Evolutionary conservation across 2,797 vertebrate genomes (phyloP), one percentile per base, ranked within the genome.

Genomic region (Catharus ustulatus): DNA sequence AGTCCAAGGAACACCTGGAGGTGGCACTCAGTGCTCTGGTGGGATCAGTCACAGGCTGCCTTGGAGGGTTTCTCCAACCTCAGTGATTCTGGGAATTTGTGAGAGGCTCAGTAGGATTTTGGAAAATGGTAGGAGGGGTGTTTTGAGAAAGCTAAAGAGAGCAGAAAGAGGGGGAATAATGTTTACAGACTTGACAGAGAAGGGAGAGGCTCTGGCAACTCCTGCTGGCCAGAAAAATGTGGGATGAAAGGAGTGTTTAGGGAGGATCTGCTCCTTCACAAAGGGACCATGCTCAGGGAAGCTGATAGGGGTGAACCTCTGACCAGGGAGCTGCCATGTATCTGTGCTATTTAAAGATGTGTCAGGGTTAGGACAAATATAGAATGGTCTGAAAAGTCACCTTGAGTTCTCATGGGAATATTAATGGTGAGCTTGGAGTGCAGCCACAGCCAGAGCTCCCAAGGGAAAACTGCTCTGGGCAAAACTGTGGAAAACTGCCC

Each of bases 351-450:
- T 94, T 94, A 87, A 87, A 87, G 94, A 90, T 3, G 42, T 90
- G 90, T 84, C 86, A 81, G 63, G 52, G 15, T 38, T 5, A 32
- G 46, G 88, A 83, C 77, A 97, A 97, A 94, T 83, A 84, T 77
- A 93, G 90, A 72, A 78, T 2, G 11, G 58, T 21, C n/a, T 0
- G 0, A 59, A 43, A 59, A 48, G 34, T 45, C 38, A 1, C 64
- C 75, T 75, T 38, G 22, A 13, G 61, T 15, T 76, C 85, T 63
- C 74, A 11, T 2, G 71, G 62, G 74, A 72, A 17, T 19, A 26
- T 30, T 24, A 13, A 26, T 20, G 4, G 13, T 62, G 71, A 82
- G 69, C 69, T 61, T 9, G n/a, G 9, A 62, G 69, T 4, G 54
- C 48, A 29, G 42, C n/a, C 26, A 5, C 49, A 13, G 45, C 9